Evolutionary conservation across 2,888 invertebrate genomes (phyloP), one percentile per base, ranked within the genome.

Genomic region (Crocallis elinguaria): DNA sequence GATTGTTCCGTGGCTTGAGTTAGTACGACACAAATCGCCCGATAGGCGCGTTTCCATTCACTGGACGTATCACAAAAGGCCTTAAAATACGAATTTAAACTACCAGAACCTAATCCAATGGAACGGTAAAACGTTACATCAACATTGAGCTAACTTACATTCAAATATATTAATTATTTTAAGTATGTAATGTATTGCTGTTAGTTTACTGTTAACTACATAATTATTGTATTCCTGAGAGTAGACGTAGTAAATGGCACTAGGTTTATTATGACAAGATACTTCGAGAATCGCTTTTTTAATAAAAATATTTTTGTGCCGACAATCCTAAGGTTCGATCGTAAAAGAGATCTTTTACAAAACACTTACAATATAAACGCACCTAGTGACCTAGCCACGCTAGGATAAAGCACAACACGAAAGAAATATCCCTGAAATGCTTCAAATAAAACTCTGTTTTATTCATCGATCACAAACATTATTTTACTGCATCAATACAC

Each of bases 391-490:
- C 88, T 87, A 90, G 90, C 89, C 86, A 78, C 79, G 90, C 89
- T 88, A 88, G 88, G n/a, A 64, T 73, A 71, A 83, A 85, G 86
- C 89, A 86, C 88, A 82, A 86, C 85, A 79, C 84, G 77, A 80
- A 75, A 84, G 83, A 74, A 75, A n/a, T 78, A 80, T 84, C 82
- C 86, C 84, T 86, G 84, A 89, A 88, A 88, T 84, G 85, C 84
- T 84, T 79, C 80, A 90, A 90, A 90, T 90, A 89, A 91, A 91
- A 91, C 89, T 91, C 87, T 86, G 89, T 90, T 90, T 90, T 88
- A 89, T 88, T 86, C 75, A 75, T 67, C 81, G 75, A 89, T 89
- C 88, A 90, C 89, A 88, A 86, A 82, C 79, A 85, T 86, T 85
- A 84, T 83, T 84, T 82, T 73, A 79, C 69, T 59, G 66, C 57